phyloP scores from a whole-genome alignment of 2,888 invertebrate genomes.

The Deilephila elpenor region DNA sequence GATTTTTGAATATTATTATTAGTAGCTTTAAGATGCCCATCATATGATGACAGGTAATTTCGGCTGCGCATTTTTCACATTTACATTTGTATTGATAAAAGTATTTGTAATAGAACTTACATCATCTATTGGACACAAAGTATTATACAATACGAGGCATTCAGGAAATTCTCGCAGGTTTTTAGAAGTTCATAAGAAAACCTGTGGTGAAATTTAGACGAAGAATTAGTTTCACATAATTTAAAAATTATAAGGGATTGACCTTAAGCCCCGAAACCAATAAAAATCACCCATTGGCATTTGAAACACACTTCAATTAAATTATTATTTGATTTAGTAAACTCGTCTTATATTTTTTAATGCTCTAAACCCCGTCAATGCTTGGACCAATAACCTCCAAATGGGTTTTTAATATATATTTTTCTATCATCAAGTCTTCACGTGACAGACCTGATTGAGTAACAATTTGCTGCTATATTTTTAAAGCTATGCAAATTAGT shows the following conservation, averaged over 20 bases:
- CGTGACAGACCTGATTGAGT: conserved; percentile 11
- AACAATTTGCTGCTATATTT: conserved; percentile 1
- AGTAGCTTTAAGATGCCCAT: not conserved
- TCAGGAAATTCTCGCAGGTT: no score
- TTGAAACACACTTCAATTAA: no score
- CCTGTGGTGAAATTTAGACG: no score
- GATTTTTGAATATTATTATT: not conserved
- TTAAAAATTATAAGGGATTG: no score
- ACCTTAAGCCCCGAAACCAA: no score
- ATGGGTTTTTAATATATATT: not conserved
- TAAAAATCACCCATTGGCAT: no score
- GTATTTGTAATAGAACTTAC: no score
- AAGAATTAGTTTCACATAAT: no score
- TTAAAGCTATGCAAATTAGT: conserved; percentile 14
- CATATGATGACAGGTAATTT: not conserved
- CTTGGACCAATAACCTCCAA: not conserved
- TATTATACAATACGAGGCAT: no score
- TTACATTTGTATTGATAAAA: not conserved
- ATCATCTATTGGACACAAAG: no score
- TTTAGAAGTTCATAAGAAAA: no score
- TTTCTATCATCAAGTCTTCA: not conserved
- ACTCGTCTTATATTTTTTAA: not conserved
- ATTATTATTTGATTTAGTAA: no score
- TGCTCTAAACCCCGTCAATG: not conserved
- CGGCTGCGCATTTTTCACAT: not conserved